These are phyloP conservation scores for Actinia equina DNA, from an alignment of 64 coral and sea anemone genomes.

Conservation along the genomic window DNA sequence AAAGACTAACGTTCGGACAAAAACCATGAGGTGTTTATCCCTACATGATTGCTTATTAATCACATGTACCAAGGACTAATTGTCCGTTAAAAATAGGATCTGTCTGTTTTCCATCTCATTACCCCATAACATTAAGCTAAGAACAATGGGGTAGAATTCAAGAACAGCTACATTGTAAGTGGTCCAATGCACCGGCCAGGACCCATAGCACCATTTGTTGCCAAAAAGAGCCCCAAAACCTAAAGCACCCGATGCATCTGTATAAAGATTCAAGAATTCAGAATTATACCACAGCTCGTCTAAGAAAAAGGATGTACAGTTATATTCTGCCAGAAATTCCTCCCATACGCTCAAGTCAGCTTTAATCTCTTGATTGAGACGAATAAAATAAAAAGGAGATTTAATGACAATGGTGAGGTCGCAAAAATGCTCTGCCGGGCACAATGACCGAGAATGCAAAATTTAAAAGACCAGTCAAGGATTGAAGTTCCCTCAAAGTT, in stretches of 20 bases:
- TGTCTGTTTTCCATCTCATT: constrained; percentile 19
- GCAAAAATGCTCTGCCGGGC: constrained; percentile 2
- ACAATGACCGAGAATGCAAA: constrained; percentile 2
- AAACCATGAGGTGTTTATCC: constrained; percentile 49
- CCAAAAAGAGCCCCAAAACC: constrained; percentile 38
- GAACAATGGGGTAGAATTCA: constrained; percentile 2
- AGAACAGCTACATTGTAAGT: not conserved
- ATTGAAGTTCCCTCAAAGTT: not conserved
- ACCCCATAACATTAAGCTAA: constrained; percentile 13
- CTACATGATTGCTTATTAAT: constrained; percentile 52
- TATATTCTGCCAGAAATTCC: not conserved
- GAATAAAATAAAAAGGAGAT: not conserved
- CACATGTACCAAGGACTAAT: constrained; percentile 35
- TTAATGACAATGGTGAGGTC: not conserved
- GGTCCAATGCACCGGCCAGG: not conserved
- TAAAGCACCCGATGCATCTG: constrained; percentile 23
- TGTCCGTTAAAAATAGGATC: constrained; percentile 38
- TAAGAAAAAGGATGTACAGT: not conserved
- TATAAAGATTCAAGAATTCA: constrained; percentile 1
- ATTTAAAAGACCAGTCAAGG: not conserved
- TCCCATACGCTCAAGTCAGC: not conserved
- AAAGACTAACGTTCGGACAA: constrained; percentile 43
- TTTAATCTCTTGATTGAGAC: not conserved
- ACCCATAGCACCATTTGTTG: constrained; percentile 28
- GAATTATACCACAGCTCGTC: not conserved